phyloP scores from a whole-genome alignment of 2,113 vertebrate genomes.

The Panthera leo region DNA sequence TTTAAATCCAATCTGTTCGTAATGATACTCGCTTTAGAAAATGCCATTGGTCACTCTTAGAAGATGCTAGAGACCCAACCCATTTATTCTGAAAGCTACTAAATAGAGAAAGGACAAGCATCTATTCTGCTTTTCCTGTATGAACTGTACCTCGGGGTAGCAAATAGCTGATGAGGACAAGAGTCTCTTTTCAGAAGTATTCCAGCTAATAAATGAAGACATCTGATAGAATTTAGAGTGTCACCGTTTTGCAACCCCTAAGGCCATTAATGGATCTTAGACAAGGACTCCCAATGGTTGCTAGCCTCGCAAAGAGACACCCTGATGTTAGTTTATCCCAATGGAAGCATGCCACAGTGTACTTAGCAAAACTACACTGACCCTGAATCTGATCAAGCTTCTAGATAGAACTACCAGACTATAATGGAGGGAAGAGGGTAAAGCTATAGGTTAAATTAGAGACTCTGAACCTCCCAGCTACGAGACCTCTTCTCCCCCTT shows the following conservation, averaged over 20 bases:
- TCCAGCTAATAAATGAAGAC: neutral
- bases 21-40: too few species aligned
- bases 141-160: neutral
- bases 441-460: neutral
- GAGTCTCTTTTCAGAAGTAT: neutral
- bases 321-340: neutral
- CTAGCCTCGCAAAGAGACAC: neutral
- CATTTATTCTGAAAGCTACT: neutral
- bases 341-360: neutral
- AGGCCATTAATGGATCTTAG: neutral
- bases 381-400: neutral
- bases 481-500: too few species aligned
- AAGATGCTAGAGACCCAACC: neutral
- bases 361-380: neutral
- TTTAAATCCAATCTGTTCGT: neutral
- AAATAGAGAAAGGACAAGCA: neutral
- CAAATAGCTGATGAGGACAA: neutral
- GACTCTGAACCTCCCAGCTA: neutral
- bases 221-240: neutral
- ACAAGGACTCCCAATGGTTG: neutral
- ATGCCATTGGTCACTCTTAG: neutral
- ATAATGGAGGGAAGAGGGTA: neutral
- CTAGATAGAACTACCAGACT: neutral
- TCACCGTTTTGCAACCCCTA: neutral
- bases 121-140: neutral